Base-by-base conservation (phyloP, 2,113 vertebrate genomes). In the Cisticola juncidis region DNA sequence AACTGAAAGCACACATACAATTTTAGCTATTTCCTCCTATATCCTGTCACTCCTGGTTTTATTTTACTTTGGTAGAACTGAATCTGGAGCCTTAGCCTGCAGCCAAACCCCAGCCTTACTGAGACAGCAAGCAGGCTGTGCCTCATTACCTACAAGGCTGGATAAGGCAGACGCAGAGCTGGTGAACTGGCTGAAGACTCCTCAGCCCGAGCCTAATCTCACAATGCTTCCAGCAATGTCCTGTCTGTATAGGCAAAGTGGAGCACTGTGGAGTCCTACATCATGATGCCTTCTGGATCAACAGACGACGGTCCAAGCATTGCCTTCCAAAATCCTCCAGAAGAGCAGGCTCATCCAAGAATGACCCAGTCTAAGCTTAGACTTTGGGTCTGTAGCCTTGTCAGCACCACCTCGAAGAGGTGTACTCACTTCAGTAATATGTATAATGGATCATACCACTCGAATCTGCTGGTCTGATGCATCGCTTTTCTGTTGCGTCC, bases 401-500 rank as follows among this genome's bases (percentile, higher is more conserved):
- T 86, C 64, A 92, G 92, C 86, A 93, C 60, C 54, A 92, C 92
- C 96, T 95, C 36, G 0, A 3, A 50, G 84, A 87, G 91, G 95
- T 64, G 74, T 53, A 72, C 51, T 90, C 78, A 57, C 81, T 92
- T 82, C 92, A 92, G 82, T 90, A 89, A 94, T 56, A 92, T 2
- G 68, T 87, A 95, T 84, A 96, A 84, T 54, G 92, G 81, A 60
- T 94, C 98, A 92, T 98, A 99, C 99, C 99, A 33, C 98, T 97
- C 7, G 97, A 94, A 26, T 98, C 98, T 38, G 98, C 92, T 48
- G 97, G 95, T 57, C 96, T 97, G 86, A 99, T 93, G 78, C 99
- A 99, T 91, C 93, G 94, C 80, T 98, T 98, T 82, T 96, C 98
- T 73, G 94, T 96, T 51, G 97, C 60, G 90, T 99, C 98, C 95